Conservation (phyloP, 2,888 invertebrate species). For the Meiosimyza decipiens region DNA sequence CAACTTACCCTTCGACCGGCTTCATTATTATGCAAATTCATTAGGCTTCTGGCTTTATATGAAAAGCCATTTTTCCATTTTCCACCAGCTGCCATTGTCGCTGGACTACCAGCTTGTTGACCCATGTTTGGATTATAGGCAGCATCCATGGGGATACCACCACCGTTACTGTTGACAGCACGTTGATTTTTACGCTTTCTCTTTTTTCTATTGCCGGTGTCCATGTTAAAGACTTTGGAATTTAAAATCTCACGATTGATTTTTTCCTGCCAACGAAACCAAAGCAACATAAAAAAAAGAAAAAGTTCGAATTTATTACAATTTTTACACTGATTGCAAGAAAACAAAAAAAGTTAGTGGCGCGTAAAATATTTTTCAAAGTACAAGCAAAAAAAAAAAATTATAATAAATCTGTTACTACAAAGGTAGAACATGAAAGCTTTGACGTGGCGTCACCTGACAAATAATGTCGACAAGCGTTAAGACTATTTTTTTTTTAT, state of each 20-base stretch:
- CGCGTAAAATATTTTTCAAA: constrained; percentile 4
- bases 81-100: constrained; percentile 41
- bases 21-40: constrained; percentile 99
- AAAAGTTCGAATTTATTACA: neutral
- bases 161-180: constrained; percentile 55
- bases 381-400: constrained; percentile 15
- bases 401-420: constrained; percentile 28
- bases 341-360: neutral
- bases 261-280: constrained; percentile 58
- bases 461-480: too few relatives aligned
- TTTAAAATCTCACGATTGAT: constrained; percentile 67
- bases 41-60: constrained; percentile 80
- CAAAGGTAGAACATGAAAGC: constrained; percentile 33
- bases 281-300: constrained; percentile 13
- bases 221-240: constrained; percentile 64
- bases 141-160: constrained; percentile 35
- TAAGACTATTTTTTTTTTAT: too few relatives aligned
- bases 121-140: constrained; percentile 32
- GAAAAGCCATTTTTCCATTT: constrained; percentile 56
- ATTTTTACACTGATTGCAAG: neutral
- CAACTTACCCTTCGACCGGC: constrained; percentile 91
- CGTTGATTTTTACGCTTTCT: constrained; percentile 63
- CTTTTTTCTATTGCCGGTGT: constrained; percentile 55
- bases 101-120: constrained; percentile 9
- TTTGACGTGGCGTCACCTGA: neutral